phyloP scores from a whole-genome alignment of 2,888 invertebrate species.

The Drosophila paracracens region DNA sequence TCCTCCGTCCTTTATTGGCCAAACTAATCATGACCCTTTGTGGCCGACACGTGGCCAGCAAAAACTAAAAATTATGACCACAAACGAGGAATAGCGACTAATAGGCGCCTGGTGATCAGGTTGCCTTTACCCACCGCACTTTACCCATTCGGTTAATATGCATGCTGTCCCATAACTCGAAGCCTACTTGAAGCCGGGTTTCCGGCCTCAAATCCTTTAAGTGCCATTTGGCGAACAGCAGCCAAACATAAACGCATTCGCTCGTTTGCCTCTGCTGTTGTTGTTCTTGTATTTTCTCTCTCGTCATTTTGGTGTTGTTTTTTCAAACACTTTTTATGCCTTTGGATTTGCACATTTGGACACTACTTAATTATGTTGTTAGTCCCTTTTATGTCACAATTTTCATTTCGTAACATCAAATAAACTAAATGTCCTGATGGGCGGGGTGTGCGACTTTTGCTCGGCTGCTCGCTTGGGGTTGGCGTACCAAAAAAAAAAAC shows the following conservation, averaged over 20 bases:
- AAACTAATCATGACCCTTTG: conserved; percentile 79
- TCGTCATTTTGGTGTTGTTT: conserved; percentile 21
- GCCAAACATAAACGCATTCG: conserved; percentile 51
- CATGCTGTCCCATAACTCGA: conserved; percentile 45
- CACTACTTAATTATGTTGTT: conserved; percentile 80
- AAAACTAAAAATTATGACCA: conserved; percentile 61
- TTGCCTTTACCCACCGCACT: conserved; percentile 8
- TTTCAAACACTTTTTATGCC: conserved; percentile 67
- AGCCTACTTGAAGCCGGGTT: conserved; percentile 56
- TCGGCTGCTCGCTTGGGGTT: conserved; percentile 16
- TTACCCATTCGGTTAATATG: conserved; percentile 29
- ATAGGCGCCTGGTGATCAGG: conserved; percentile 50
- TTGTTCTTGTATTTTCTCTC: conserved; percentile 1
- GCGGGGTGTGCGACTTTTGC: conserved; percentile 21
- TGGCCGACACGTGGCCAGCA: conserved; percentile 70
- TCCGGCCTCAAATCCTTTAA: conserved; percentile 70
- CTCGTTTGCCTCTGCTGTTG: conserved; percentile 20
- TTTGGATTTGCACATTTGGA: conserved; percentile 80
- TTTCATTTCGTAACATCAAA: conserved; percentile 79
- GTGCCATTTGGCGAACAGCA: conserved; percentile 66
- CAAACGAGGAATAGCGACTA: conserved; percentile 41
- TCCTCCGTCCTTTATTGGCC: conserved; percentile 45
- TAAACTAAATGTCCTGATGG: conserved; percentile 71
- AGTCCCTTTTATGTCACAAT: conserved; percentile 81
- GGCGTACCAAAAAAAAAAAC: not conserved